Percentiles rank a stretch among this genome's conserved stretches.
Evolutionary conservation across 1,140 invertebrate genomes (phyloP).

Genomic region (Nasonia giraulti): DNA sequence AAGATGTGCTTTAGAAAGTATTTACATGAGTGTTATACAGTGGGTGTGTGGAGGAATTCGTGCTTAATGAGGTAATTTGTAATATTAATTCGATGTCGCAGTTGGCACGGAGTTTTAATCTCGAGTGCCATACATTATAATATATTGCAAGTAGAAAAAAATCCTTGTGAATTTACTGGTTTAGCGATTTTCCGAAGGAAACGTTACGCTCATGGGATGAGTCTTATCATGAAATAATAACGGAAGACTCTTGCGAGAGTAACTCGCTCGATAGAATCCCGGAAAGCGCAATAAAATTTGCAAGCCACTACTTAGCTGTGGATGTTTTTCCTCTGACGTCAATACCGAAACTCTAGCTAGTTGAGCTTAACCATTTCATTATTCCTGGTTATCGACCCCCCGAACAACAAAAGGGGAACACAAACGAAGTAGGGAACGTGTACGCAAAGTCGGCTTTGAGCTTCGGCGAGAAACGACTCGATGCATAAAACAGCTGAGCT

Average conservation of each 20-base stretch:
- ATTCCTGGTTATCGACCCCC: background rate
- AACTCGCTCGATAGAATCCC: too few relatives aligned
- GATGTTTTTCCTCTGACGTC: background rate
- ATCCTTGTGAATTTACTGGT: too few relatives aligned
- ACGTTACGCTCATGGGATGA: too few relatives aligned
- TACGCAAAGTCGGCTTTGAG: background rate
- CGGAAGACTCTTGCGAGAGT: background rate
- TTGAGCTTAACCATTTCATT: background rate
- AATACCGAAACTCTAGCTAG: background rate
- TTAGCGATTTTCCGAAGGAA: too few relatives aligned
- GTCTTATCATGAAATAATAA: too few relatives aligned
- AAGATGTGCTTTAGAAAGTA: background rate
- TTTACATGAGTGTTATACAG: background rate
- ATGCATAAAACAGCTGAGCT: background rate
- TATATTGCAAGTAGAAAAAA: too few relatives aligned
- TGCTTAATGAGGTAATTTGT: background rate
- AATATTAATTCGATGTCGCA: too few relatives aligned
- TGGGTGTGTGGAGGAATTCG: too few relatives aligned
- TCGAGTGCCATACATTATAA: too few relatives aligned
- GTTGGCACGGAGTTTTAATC: too few relatives aligned
- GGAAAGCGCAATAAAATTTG: too few relatives aligned
- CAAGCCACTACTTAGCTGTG: too few relatives aligned
- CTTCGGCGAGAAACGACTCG: background rate
- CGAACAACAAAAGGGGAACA: background rate
- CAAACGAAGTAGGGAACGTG: background rate